Evolutionary conservation across 1,140 invertebrate species (phyloP).

Genomic region (Euwallacea similis): DNA sequence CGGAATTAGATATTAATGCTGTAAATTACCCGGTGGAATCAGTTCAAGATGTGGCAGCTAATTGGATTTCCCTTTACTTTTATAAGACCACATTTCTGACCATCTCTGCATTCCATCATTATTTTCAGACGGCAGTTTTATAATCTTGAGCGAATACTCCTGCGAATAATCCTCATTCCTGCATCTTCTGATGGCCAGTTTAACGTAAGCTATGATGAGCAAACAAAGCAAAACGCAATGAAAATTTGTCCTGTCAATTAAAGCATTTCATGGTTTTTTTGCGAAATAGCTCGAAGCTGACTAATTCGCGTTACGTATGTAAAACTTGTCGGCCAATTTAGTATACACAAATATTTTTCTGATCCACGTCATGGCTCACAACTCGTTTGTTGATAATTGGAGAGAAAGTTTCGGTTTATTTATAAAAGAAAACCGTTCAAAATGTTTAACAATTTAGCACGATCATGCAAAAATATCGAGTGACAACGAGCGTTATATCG

Average conservation of each 20-base stretch:
- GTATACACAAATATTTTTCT: constrained; percentile 17
- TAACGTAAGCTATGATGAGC: background rate
- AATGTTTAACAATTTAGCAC: constrained; percentile 6
- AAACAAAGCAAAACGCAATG: background rate
- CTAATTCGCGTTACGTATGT: constrained; percentile 13
- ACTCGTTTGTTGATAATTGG: constrained; percentile 16
- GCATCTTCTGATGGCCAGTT: too few relatives aligned
- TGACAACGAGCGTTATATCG: too few relatives aligned
- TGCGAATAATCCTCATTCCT: too few relatives aligned
- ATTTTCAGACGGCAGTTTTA: too few relatives aligned
- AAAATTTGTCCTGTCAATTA: constrained; percentile 5
- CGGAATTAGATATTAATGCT: too few relatives aligned
- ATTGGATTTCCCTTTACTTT: too few relatives aligned
- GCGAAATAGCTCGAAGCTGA: constrained; percentile 15
- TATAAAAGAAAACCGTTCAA: constrained; percentile 8
- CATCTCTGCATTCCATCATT: too few relatives aligned
- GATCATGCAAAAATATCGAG: background rate
- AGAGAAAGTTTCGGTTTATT: constrained; percentile 12
- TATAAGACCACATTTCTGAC: too few relatives aligned
- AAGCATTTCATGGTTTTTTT: constrained; percentile 18
- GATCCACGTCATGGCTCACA: constrained; percentile 12
- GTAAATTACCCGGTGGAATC: too few relatives aligned
- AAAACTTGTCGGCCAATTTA: constrained; percentile 17
- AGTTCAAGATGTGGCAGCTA: too few relatives aligned
- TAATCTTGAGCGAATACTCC: too few relatives aligned